Evolutionary conservation across 2,113 vertebrate species (phyloP).

Genomic region (Caranx melampygus): DNA sequence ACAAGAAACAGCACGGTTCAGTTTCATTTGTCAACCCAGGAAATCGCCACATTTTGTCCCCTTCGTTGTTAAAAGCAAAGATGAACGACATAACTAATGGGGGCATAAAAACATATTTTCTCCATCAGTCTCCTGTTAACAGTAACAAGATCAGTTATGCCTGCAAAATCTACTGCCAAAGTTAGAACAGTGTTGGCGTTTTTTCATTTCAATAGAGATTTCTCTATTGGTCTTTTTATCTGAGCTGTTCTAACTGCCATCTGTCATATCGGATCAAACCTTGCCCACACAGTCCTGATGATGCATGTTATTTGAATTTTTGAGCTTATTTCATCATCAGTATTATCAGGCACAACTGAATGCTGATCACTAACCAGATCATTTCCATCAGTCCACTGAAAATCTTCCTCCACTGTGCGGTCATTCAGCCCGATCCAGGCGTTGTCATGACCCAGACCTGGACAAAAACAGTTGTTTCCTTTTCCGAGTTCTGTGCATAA

Average conservation of each 20-base stretch:
- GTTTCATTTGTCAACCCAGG: background rate
- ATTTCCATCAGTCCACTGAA: constrained; percentile 95
- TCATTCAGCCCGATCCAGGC: constrained; percentile 96
- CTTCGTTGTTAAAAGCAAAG: background rate
- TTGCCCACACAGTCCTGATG: background rate
- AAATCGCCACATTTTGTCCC: background rate
- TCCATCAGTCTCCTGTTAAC: background rate
- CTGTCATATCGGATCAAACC: background rate
- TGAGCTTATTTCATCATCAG: background rate
- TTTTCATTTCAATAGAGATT: too few species aligned
- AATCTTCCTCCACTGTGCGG: constrained; percentile 95
- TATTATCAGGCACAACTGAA: background rate
- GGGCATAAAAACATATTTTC: background rate
- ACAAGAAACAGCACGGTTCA: constrained; percentile 13
- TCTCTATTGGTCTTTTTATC: background rate
- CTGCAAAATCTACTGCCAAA: background rate
- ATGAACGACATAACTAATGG: background rate
- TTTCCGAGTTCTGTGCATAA: background rate
- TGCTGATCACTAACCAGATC: constrained; percentile 85
- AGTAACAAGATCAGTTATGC: background rate
- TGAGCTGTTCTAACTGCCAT: background rate
- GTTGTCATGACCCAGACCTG: constrained; percentile 95
- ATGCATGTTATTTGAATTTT: background rate
- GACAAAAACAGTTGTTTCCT: background rate
- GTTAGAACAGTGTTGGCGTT: background rate